Evolutionary conservation across 2,888 invertebrate genomes (phyloP).

Genomic region (Poecilus cupreus): DNA sequence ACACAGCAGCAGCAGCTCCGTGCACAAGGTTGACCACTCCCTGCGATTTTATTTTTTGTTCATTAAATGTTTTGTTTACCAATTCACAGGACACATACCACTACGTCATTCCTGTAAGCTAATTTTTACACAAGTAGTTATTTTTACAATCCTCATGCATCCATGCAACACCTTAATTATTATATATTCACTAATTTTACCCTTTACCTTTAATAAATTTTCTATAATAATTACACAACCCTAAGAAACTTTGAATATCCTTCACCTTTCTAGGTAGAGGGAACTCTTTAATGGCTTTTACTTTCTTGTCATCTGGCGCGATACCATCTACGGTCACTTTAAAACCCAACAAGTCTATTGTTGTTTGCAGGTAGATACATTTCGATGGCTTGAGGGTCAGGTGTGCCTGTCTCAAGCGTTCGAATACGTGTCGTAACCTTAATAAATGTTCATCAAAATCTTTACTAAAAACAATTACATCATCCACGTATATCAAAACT

Average conservation of each 20-base stretch:
- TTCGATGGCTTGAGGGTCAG: slow-evolving; percentile 59
- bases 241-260: slow-evolving; percentile 57
- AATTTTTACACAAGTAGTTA: too few species aligned
- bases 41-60: too few species aligned
- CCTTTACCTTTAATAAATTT: slow-evolving; percentile 63
- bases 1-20: too few species aligned
- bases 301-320: slow-evolving; percentile 51
- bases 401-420: slow-evolving; percentile 50
- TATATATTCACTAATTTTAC: neutral
- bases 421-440: slow-evolving; percentile 52
- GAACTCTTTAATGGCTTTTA: slow-evolving; percentile 57
- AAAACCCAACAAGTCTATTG: too few species aligned
- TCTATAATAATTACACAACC: slow-evolving; percentile 65
- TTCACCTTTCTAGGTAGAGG: slow-evolving; percentile 55
- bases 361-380: slow-evolving; percentile 54
- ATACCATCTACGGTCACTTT: slow-evolving; percentile 46
- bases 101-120: too few species aligned
- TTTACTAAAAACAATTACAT: slow-evolving; percentile 51
- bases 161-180: too few species aligned
- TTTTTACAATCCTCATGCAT: too few species aligned
- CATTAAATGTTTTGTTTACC: too few species aligned
- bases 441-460: slow-evolving; percentile 42
- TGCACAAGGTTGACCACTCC: too few species aligned
- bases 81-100: too few species aligned
- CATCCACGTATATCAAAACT: slow-evolving; percentile 55